These are phyloP conservation scores for Pseudorhiza aurosa DNA, from an alignment of 30 jellyfish, hydroid and myxozoan species.

Conservation along the genomic window DNA sequence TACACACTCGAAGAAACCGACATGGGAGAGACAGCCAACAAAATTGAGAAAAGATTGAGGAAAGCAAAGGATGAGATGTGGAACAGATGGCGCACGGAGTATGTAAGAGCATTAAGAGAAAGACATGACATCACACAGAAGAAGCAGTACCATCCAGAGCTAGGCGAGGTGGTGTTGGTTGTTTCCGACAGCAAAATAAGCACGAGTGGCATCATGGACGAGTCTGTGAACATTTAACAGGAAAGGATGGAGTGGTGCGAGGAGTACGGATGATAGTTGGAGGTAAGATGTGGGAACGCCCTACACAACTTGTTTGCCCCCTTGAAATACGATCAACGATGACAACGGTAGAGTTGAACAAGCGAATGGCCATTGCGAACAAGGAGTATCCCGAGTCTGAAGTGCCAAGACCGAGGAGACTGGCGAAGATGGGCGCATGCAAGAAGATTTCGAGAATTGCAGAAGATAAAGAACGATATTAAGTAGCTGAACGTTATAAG, in stretches of 20 bases:
- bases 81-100: slow-evolving; percentile 55
- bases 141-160: slow-evolving; percentile 40
- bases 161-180: slow-evolving; percentile 54
- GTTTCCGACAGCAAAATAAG: slow-evolving; percentile 46
- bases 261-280: slow-evolving; percentile 62
- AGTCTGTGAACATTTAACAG: slow-evolving; percentile 53
- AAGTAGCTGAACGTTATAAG: slow-evolving; percentile 5
- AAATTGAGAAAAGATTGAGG: slow-evolving; percentile 30
- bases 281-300: slow-evolving; percentile 58
- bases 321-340: slow-evolving; percentile 27
- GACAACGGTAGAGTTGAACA: slow-evolving; percentile 37
- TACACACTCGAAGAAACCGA: slow-evolving; percentile 16
- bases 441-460: slow-evolving; percentile 19
- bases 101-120: slow-evolving; percentile 50
- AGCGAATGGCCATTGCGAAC: slow-evolving; percentile 30
- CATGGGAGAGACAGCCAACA: slow-evolving; percentile 17
- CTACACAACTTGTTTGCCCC: slow-evolving; percentile 50
- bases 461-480: slow-evolving; percentile 14
- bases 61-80: slow-evolving; percentile 47
- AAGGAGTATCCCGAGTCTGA: neutral
- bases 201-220: slow-evolving; percentile 65
- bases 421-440: slow-evolving; percentile 4
- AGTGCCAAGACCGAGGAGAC: slow-evolving; percentile 36
- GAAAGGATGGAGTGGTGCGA: slow-evolving; percentile 55
- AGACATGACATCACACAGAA: slow-evolving; percentile 54